Evolutionary conservation across 2,797 vertebrate genomes (phyloP).

Genomic region (Holocentrus rufus): DNA sequence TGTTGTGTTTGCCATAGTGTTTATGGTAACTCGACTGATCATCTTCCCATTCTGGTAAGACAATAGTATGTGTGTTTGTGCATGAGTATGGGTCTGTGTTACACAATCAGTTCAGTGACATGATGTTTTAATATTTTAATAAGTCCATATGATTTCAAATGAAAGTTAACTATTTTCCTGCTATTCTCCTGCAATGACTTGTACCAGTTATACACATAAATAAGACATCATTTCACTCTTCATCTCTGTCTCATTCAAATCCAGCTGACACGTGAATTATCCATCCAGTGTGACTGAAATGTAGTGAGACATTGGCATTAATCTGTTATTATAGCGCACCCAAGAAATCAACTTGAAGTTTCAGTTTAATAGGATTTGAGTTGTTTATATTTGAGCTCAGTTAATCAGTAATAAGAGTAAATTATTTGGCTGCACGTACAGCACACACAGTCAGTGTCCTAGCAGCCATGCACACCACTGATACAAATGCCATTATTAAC

Average conservation of each 20-base stretch:
- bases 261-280: not conserved
- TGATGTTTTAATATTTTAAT: not conserved
- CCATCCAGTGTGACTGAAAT: not conserved
- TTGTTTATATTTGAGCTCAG: not conserved
- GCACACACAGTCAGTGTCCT: no score
- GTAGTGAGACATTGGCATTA: no score
- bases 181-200: no score
- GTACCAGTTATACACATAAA: no score
- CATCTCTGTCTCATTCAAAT: not conserved
- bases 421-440: no score
- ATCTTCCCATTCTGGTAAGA: constrained; percentile 95
- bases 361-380: not conserved
- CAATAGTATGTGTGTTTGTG: not conserved
- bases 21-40: constrained; percentile 90
- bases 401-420: not conserved
- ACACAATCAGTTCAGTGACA: not conserved
- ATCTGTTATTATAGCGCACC: not conserved
- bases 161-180: no score
- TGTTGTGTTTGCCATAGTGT: constrained; percentile 85
- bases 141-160: no score
- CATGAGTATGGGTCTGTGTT: not conserved
- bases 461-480: no score
- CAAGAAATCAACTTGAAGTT: not conserved
- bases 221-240: not conserved
- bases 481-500: no score